Conservation (phyloP, 2,797 vertebrate genomes). For the Kryptopterus vitreolus region DNA sequence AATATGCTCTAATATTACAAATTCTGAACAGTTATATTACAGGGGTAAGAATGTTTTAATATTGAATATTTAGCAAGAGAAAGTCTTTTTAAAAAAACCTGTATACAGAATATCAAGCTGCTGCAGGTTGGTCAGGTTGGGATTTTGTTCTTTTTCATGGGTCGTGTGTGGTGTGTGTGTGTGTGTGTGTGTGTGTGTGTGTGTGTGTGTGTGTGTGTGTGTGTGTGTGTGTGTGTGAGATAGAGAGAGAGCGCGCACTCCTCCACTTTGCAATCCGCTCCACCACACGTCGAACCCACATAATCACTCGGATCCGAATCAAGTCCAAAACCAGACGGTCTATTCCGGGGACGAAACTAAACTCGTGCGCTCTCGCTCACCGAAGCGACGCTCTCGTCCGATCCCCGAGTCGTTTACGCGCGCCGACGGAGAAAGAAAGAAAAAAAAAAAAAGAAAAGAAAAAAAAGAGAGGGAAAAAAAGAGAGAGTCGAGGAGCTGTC, state of each 20-base stretch:
- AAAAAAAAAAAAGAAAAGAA: too few species aligned
- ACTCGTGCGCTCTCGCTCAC: not conserved
- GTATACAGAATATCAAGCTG: not conserved
- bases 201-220: not conserved
- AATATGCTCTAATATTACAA: not conserved
- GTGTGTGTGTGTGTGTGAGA: not conserved
- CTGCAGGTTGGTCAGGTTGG: too few species aligned
- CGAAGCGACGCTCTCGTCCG: not conserved
- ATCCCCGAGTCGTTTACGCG: conserved; percentile 2
- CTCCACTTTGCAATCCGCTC: not conserved
- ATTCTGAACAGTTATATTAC: not conserved
- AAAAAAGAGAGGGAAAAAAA: too few species aligned
- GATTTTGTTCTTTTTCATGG: conserved; percentile 10
- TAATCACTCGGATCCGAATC: not conserved
- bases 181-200: not conserved
- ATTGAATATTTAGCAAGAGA: not conserved
- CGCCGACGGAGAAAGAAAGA: too few species aligned
- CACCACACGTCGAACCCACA: not conserved
- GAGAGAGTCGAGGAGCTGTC: not conserved
- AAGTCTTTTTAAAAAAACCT: too few species aligned
- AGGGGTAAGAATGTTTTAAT: too few species aligned
- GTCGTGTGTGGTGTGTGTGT: not conserved
- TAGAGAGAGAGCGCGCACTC: not conserved
- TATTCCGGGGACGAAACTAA: not conserved
- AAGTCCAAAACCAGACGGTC: not conserved